These are phyloP conservation scores for Tortricodes alternella DNA, from an alignment of 2,888 invertebrate species.

Conservation along the genomic window DNA sequence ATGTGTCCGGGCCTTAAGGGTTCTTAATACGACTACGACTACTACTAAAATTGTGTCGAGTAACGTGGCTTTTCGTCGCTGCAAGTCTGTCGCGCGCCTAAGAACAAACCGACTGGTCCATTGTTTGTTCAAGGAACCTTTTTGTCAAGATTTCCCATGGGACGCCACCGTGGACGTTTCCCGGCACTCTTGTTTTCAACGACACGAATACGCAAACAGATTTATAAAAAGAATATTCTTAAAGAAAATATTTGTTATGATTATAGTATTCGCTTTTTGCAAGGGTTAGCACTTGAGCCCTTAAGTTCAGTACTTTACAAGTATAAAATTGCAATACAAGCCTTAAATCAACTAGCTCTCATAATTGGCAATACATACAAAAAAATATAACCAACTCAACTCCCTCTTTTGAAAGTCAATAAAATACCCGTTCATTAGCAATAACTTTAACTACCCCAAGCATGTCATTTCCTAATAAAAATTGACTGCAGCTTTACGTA, in stretches of 20 bases:
- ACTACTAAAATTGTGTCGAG: not conserved
- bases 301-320: too few relatives aligned
- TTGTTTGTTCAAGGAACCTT: conserved; percentile 71
- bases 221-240: conserved; percentile 48
- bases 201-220: conserved; percentile 65
- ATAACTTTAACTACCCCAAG: too few relatives aligned
- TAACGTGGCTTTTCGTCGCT: not conserved
- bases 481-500: not conserved
- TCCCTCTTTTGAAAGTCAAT: too few relatives aligned
- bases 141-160: conserved; percentile 75
- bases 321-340: too few relatives aligned
- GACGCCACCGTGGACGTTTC: conserved; percentile 51
- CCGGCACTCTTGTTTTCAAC: conserved; percentile 62
- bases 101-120: conserved; percentile 39
- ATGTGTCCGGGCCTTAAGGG: too few relatives aligned
- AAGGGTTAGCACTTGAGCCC: not conserved
- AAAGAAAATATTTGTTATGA: conserved; percentile 29
- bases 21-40: too few relatives aligned
- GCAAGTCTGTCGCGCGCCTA: conserved; percentile 16
- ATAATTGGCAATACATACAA: too few relatives aligned
- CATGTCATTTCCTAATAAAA: not conserved
- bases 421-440: too few relatives aligned
- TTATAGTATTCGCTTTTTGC: conserved; percentile 13
- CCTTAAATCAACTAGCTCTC: too few relatives aligned
- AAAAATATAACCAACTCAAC: too few relatives aligned